Base-by-base conservation (phyloP, 2,797 vertebrate species). In the Aplochiton taeniatus region DNA sequence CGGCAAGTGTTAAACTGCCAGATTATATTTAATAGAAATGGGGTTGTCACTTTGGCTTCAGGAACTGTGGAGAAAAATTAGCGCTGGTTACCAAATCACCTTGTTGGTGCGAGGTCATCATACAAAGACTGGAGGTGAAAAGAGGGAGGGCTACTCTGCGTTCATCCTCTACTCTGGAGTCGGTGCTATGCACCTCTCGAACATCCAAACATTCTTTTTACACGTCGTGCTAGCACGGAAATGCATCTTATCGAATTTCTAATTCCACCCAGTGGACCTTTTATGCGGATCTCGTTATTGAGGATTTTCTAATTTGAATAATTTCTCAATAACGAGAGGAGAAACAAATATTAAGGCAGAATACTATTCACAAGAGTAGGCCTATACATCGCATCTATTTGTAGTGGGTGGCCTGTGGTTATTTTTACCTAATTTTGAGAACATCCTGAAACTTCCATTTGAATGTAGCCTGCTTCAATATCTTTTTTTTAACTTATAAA, bases 11-110 rank as follows among this genome's bases (percentile, higher is more conserved):
- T 87, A 88, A 89, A 85, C 78, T 83, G 82, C 81, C 74, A 85
- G 79, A 85, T 92, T 90, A 86, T 86, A 87, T 88, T 87, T 82
- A 89, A 87, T 87, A 84, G 77, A 83, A 83, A 88, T 83, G 73
- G 74, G 75, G 69, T 74, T 86, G 80, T 89, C 84, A 80, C 48
- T 61, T 65, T 31, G 31, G 65, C 69, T 73, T 74, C 74, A 79
- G 79, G 71, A 83, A 81, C 70, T 68, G 69, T 77, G 63, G 63
- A 59, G 61, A 72, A 81, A 81, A 82, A 82, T 78, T 61, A 60
- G 65, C 65, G 61, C 6, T 45, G 68, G 77, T 81, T 81, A 68
- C 52, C 14, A 61, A 73, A 80, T 76, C 52, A 76, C n/a, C 45
- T 66, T 41, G 51, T 49, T 76, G 66, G 17, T 16, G 61, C 63